Evolutionary conservation across 2,888 invertebrate genomes (phyloP).

Genomic region (Gonocerus acuteangulatus): DNA sequence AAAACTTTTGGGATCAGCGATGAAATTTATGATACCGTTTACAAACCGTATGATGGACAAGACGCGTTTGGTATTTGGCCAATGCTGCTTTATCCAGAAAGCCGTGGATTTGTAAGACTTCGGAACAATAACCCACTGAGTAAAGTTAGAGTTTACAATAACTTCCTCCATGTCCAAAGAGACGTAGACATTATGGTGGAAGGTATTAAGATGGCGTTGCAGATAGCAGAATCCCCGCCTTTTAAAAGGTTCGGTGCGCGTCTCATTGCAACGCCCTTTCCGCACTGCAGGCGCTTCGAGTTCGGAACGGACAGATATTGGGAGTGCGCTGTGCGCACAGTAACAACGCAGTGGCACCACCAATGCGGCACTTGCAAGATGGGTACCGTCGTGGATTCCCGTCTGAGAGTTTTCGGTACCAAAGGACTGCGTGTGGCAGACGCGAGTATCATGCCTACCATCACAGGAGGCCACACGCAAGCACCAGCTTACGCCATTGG

Average conservation of each 20-base stretch:
- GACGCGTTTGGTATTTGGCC: slow-evolving; percentile 40
- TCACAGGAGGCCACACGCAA: slow-evolving; percentile 53
- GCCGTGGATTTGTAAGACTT: slow-evolving; percentile 37
- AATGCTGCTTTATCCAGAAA: slow-evolving; percentile 39
- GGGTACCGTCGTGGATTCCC: slow-evolving; percentile 54
- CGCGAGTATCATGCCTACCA: slow-evolving; percentile 49
- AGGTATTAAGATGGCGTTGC: slow-evolving; percentile 38
- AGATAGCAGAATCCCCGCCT: slow-evolving; percentile 38
- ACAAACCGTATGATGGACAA: slow-evolving; percentile 37
- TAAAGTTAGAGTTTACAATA: slow-evolving; percentile 36
- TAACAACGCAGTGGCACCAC: slow-evolving; percentile 55
- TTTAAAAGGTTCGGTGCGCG: slow-evolving; percentile 38
- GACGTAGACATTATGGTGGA: slow-evolving; percentile 37
- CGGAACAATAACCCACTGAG: slow-evolving; percentile 35
- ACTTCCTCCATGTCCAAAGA: slow-evolving; percentile 35
- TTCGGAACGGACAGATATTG: slow-evolving; percentile 45
- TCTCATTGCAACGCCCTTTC: slow-evolving; percentile 50
- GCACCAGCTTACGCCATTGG: slow-evolving; percentile 49
- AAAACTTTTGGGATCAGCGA: slow-evolving; percentile 39
- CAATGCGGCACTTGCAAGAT: slow-evolving; percentile 63
- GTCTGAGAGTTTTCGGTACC: slow-evolving; percentile 50
- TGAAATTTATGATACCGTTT: slow-evolving; percentile 40
- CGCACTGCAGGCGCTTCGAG: slow-evolving; percentile 47
- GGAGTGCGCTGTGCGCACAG: slow-evolving; percentile 51
- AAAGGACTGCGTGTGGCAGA: slow-evolving; percentile 50